These are phyloP conservation scores for Melanophora roralis DNA, from an alignment of 2,888 invertebrate species.

Conservation along the genomic window DNA sequence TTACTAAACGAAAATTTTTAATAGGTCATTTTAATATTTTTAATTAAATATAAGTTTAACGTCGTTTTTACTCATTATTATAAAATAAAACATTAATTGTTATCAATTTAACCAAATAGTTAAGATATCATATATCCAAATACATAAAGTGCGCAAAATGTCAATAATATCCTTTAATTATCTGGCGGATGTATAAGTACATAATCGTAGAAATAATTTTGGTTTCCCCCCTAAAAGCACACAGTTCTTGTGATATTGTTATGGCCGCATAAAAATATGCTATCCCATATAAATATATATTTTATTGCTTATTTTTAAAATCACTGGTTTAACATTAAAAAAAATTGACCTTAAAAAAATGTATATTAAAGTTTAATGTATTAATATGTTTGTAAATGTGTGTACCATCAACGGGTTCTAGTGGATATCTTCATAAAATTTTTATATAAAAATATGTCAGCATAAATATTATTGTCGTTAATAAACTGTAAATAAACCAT, in stretches of 20 bases:
- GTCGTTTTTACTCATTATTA: no score
- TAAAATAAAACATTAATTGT: no score
- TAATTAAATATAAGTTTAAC: no score
- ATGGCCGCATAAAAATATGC: not conserved
- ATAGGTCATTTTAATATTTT: no score
- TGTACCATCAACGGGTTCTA: no score
- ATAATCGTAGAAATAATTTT: no score
- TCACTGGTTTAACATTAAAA: not conserved
- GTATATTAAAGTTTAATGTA: not conserved
- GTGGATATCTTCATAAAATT: no score
- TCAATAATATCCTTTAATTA: not conserved
- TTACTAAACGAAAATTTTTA: no score
- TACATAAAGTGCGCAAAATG: not conserved
- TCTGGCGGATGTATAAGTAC: no score
- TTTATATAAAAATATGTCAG: not conserved
- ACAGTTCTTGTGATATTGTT: not conserved
- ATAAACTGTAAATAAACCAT: conserved; percentile 33
- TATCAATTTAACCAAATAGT: not conserved
- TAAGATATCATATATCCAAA: not conserved
- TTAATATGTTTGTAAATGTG: not conserved
- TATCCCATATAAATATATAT: not conserved
- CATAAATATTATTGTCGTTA: conserved; percentile 4
- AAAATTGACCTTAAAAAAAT: conserved; percentile 4
- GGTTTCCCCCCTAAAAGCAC: no score
- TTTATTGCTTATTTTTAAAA: not conserved